A percentile compares a stretch with the other conserved stretches of the same genome.
Evolutionary conservation across 2,888 invertebrate genomes (phyloP).

Genomic region (Chloroclystis v-ata): DNA sequence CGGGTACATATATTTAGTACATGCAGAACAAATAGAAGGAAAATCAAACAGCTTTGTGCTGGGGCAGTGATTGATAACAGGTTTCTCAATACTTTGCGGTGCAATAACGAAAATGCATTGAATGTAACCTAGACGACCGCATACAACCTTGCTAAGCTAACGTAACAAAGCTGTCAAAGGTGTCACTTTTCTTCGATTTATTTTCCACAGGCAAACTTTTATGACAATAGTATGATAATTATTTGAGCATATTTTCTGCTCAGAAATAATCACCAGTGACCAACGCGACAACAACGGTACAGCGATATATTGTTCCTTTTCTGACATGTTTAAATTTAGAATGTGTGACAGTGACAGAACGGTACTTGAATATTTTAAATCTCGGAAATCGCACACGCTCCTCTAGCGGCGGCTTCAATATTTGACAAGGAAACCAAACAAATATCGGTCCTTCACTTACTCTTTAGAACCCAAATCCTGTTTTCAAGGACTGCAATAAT

Average conservation of each 20-base stretch:
- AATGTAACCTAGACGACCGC: slow-evolving; percentile 10
- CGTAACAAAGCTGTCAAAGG: slow-evolving; percentile 7
- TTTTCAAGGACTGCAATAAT: slow-evolving; percentile 68
- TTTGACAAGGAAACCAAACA: slow-evolving; percentile 5
- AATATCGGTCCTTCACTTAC: slow-evolving; percentile 24
- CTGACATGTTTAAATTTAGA: slow-evolving; percentile 26
- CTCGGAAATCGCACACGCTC: slow-evolving; percentile 8
- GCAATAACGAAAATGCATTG: slow-evolving; percentile 5
- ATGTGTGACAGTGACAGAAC: slow-evolving; percentile 28
- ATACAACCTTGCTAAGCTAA: slow-evolving; percentile 10
- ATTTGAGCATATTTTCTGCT: slow-evolving; percentile 11
- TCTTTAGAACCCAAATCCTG: slow-evolving; percentile 52
- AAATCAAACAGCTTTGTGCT: neutral
- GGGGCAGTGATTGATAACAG: slow-evolving; percentile 8
- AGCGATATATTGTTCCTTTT: slow-evolving; percentile 27
- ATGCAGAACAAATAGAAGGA: neutral
- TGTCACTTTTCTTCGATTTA: slow-evolving; percentile 8
- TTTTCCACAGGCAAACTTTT: slow-evolving; percentile 1
- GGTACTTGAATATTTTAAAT: slow-evolving; percentile 23
- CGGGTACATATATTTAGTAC: neutral
- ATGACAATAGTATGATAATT: slow-evolving; percentile 8
- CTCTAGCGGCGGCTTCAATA: neutral
- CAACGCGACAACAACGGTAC: slow-evolving; percentile 24
- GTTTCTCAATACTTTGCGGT: neutral
- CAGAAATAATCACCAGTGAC: slow-evolving; percentile 19